Evolutionary conservation across 2,888 invertebrate species (phyloP).

Genomic region (Adelphocoris suturalis): DNA sequence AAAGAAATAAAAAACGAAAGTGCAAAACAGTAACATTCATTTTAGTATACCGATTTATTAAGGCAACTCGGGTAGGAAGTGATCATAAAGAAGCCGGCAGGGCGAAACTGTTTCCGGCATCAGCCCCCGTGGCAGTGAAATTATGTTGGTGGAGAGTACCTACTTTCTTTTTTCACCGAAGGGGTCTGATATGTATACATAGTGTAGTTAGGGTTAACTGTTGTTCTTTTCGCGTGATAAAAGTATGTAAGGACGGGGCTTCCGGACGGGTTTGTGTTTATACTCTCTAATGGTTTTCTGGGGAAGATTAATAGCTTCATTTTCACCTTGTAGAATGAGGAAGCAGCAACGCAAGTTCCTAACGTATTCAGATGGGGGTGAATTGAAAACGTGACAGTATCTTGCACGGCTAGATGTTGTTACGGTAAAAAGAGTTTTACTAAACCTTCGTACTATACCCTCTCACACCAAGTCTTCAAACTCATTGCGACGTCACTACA

Average conservation of each 20-base stretch:
- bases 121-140: neutral
- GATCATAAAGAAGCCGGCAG: conserved; percentile 14
- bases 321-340: no score
- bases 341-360: no score
- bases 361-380: no score
- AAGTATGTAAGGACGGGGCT: conserved; percentile 1
- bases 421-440: no score
- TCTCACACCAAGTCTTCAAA: no score
- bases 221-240: conserved; percentile 5
- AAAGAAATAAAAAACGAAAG: neutral
- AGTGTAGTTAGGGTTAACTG: neutral
- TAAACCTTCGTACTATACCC: no score
- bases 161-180: neutral
- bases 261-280: neutral
- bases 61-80: neutral
- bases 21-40: neutral
- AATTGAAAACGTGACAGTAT: no score
- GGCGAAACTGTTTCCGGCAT: neutral
- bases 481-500: no score
- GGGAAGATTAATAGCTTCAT: no score
- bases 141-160: neutral
- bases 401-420: no score
- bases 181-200: neutral
- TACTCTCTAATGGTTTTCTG: no score
- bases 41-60: neutral